Evolutionary conservation across 2,888 invertebrate species (phyloP).

Genomic region (Caenorhabditis doughertyi): DNA sequence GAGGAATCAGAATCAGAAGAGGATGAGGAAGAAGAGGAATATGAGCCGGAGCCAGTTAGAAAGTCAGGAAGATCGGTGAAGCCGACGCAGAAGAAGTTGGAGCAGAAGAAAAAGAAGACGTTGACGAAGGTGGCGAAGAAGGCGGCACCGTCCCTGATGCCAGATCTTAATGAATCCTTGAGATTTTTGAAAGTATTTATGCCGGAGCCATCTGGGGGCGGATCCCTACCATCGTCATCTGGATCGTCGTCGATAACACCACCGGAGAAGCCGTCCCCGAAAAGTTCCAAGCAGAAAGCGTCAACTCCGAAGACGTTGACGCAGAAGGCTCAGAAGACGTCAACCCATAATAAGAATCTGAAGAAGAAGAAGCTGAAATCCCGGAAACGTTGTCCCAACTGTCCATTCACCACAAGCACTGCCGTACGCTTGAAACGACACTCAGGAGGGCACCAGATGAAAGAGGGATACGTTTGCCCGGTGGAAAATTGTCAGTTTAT

Average conservation of each 20-base stretch:
- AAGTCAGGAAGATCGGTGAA: constrained; percentile 21
- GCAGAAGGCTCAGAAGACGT: background rate
- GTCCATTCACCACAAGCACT: constrained; percentile 50
- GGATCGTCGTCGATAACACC: constrained; percentile 39
- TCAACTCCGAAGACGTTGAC: no score
- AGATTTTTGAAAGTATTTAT: no score
- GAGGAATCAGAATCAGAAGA: background rate
- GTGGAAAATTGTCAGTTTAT: constrained; percentile 44
- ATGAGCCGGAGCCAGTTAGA: background rate
- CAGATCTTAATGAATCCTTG: background rate
- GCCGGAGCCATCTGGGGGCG: no score
- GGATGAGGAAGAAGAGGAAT: background rate
- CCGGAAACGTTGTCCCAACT: constrained; percentile 54
- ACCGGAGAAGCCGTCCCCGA: background rate
- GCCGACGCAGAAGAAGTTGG: constrained; percentile 12
- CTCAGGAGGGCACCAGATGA: constrained; percentile 37
- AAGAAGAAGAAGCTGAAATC: no score
- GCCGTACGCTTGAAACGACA: constrained; percentile 36
- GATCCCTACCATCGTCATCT: constrained; percentile 16
- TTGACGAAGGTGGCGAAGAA: background rate
- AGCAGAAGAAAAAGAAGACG: constrained; percentile 17
- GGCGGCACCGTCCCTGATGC: no score
- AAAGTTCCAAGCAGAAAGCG: background rate
- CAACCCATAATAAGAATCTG: no score
- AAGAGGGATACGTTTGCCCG: constrained; percentile 51